These are phyloP conservation scores for Oxycera nigricornis DNA, from an alignment of 2,888 invertebrate genomes.

Conservation along the genomic window DNA sequence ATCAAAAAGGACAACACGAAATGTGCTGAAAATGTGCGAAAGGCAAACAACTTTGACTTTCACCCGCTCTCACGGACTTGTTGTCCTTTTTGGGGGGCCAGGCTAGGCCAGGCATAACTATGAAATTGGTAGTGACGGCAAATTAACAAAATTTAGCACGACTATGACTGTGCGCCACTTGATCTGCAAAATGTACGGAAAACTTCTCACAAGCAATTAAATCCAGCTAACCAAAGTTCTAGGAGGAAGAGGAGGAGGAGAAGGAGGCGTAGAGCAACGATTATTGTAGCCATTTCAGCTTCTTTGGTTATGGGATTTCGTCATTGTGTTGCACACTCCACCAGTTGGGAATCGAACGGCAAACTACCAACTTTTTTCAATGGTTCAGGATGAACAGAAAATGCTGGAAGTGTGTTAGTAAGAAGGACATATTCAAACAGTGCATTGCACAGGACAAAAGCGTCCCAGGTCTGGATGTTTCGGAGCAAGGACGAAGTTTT, in stretches of 20 bases:
- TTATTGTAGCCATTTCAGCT: neutral
- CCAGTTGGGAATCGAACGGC: neutral
- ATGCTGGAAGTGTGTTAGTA: neutral
- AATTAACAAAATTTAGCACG: conserved; percentile 1
- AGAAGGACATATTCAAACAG: too few species aligned
- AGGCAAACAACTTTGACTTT: neutral
- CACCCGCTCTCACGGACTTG: neutral
- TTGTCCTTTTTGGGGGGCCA: too few species aligned
- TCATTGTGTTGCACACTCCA: neutral
- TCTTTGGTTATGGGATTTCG: neutral
- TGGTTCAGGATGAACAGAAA: neutral
- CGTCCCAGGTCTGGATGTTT: too few species aligned
- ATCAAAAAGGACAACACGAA: neutral
- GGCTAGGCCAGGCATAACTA: neutral
- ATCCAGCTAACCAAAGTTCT: conserved; percentile 5
- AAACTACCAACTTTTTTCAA: neutral
- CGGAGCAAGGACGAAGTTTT: neutral
- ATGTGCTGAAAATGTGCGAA: conserved; percentile 12
- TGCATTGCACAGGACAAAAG: too few species aligned
- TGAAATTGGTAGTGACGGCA: conserved; percentile 7
- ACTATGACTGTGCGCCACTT: neutral
- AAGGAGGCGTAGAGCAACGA: too few species aligned
- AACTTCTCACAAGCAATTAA: conserved; percentile 29
- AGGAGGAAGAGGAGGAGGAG: neutral
- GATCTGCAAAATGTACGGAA: neutral